These are phyloP conservation scores for Passer montanus DNA, from an alignment of 2,113 vertebrate genomes.

Conservation along the genomic window DNA sequence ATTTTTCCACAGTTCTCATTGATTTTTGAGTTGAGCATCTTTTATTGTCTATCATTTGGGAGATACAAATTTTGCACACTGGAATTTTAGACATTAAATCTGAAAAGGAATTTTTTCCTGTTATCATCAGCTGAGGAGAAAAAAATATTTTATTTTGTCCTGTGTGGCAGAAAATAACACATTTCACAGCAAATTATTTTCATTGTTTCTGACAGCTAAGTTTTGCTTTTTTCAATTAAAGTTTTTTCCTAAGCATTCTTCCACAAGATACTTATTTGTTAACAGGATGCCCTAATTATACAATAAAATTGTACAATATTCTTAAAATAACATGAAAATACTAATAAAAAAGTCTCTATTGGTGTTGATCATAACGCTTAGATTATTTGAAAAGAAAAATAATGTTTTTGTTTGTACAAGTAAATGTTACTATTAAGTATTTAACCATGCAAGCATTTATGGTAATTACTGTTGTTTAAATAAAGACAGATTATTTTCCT, in stretches of 20 bases:
- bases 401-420: not conserved
- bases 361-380: not conserved
- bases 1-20: not conserved
- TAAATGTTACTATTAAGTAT: conserved; percentile 24
- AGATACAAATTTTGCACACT: not conserved
- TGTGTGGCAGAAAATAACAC: not conserved
- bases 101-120: not conserved
- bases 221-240: not conserved
- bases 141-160: not conserved
- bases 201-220: not conserved
- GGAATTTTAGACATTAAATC: not conserved
- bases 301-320: no score
- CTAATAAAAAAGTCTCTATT: not conserved
- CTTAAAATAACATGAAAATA: not conserved
- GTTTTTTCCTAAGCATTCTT: not conserved
- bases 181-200: not conserved
- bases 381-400: not conserved
- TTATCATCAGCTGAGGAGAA: not conserved
- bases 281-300: not conserved
- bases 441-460: not conserved
- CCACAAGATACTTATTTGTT: not conserved
- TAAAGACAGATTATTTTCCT: not conserved
- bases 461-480: conserved; percentile 46
- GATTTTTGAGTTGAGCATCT: not conserved
- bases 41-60: not conserved